Conservation (phyloP, 2,113 vertebrate genomes). For the Gadus macrocephalus region DNA sequence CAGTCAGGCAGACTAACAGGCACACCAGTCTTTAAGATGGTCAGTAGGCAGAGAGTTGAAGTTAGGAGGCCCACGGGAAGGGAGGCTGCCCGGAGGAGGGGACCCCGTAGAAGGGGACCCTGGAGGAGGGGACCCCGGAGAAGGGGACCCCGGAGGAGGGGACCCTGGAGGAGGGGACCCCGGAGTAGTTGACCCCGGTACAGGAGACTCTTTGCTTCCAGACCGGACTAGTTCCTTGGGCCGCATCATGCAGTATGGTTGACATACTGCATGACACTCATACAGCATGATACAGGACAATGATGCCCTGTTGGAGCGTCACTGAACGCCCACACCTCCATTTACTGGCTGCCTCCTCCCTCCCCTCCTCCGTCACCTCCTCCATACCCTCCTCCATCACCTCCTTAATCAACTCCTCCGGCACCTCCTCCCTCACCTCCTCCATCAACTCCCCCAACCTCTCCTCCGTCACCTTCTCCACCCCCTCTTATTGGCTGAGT, state of each 20-base stretch:
- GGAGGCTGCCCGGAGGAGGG: constrained; percentile 32
- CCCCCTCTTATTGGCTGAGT: constrained; percentile 25
- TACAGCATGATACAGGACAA: constrained; percentile 43
- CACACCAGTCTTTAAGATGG: too few relatives aligned
- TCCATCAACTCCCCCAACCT: too few relatives aligned
- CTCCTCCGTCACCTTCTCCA: too few relatives aligned
- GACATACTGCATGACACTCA: constrained; percentile 23
- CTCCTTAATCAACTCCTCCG: too few relatives aligned
- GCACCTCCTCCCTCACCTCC: too few relatives aligned
- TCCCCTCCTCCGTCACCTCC: background rate
- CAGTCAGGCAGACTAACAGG: too few relatives aligned
- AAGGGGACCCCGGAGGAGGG: too few relatives aligned
- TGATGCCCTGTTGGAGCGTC: constrained; percentile 42
- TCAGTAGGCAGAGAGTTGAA: too few relatives aligned
- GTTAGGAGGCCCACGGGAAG: constrained; percentile 34
- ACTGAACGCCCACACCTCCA: constrained; percentile 37
- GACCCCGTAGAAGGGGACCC: constrained; percentile 11
- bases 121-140: constrained; percentile 1
- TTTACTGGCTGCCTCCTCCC: constrained; percentile 32
- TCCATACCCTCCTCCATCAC: too few relatives aligned
- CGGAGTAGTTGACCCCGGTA: constrained; percentile 3
- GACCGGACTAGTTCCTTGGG: constrained; percentile 29
- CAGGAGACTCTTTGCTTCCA: constrained; percentile 28
- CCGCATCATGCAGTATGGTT: constrained; percentile 17
- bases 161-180: background rate